These are phyloP conservation scores for Hylaea fasciaria DNA, from an alignment of 2,888 invertebrate genomes.

Conservation along the genomic window DNA sequence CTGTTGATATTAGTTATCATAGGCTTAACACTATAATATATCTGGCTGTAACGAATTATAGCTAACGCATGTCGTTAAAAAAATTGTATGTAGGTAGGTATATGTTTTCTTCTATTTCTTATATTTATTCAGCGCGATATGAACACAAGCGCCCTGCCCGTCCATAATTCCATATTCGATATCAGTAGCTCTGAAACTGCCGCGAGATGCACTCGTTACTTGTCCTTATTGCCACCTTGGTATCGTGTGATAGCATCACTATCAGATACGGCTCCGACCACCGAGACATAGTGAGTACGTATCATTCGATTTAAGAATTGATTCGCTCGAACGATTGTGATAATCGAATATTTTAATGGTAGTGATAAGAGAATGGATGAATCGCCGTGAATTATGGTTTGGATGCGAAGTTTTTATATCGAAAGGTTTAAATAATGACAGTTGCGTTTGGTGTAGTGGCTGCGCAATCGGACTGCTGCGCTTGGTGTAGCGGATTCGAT, in stretches of 20 bases:
- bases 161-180: conserved; percentile 28
- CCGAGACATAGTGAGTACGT: conserved; percentile 40
- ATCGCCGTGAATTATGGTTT: background rate
- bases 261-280: conserved; percentile 18
- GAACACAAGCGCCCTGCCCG: conserved; percentile 19
- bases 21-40: too few relatives aligned
- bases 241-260: conserved; percentile 25
- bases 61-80: too few relatives aligned
- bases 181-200: conserved; percentile 32
- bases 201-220: conserved; percentile 38
- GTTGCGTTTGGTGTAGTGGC: too few relatives aligned
- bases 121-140: conserved; percentile 26
- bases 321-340: conserved; percentile 39
- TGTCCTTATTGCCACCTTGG: conserved; percentile 17
- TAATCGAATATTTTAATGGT: conserved; percentile 37
- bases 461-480: too few relatives aligned
- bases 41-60: too few relatives aligned
- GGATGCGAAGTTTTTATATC: background rate
- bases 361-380: conserved; percentile 27
- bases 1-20: too few relatives aligned
- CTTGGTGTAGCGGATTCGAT: too few relatives aligned
- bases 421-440: background rate
- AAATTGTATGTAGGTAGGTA: too few relatives aligned
- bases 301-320: conserved; percentile 39
- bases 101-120: background rate